phyloP scores from a whole-genome alignment of 2,797 vertebrate genomes.

The Pampus argenteus region DNA sequence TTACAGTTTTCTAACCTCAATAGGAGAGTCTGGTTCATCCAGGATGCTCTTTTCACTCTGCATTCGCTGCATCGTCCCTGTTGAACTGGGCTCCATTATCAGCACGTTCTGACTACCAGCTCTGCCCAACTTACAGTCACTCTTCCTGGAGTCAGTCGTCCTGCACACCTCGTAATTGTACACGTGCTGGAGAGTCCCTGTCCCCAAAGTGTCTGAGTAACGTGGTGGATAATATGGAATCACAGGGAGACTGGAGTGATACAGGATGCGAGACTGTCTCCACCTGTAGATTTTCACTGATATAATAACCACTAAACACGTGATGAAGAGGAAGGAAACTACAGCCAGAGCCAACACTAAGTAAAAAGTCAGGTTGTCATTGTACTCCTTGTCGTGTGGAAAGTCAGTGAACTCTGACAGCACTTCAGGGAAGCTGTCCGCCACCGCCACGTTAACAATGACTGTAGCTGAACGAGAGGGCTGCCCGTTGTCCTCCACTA shows the following conservation, averaged over 20 bases:
- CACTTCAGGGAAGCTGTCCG: slow-evolving; percentile 80
- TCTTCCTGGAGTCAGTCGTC: slow-evolving; percentile 60
- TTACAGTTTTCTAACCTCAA: not conserved
- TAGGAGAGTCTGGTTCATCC: too few species aligned
- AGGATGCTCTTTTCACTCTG: too few species aligned
- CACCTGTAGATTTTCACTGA: slow-evolving; percentile 65
- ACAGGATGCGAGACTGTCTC: slow-evolving; percentile 50
- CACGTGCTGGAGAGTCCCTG: slow-evolving; percentile 62
- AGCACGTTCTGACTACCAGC: too few species aligned
- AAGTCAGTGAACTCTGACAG: slow-evolving; percentile 74
- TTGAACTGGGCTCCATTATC: too few species aligned
- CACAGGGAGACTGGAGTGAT: slow-evolving; percentile 55
- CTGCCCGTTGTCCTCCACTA: slow-evolving; percentile 82
- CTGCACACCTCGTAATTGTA: slow-evolving; percentile 63
- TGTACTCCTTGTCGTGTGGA: slow-evolving; percentile 57
- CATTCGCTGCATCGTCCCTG: too few species aligned
- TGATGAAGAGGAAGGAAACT: slow-evolving; percentile 67
- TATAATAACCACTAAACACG: slow-evolving; percentile 58
- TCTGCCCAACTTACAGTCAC: slow-evolving; percentile 42
- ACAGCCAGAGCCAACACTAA: slow-evolving; percentile 61
- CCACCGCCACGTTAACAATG: slow-evolving; percentile 69
- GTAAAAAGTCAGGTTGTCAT: slow-evolving; percentile 55
- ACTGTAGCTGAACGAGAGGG: slow-evolving; percentile 34
- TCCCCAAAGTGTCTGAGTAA: slow-evolving; percentile 61
- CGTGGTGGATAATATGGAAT: slow-evolving; percentile 70